phyloP scores from a whole-genome alignment of 2,888 invertebrate genomes.

The Drosophila barbarae region DNA sequence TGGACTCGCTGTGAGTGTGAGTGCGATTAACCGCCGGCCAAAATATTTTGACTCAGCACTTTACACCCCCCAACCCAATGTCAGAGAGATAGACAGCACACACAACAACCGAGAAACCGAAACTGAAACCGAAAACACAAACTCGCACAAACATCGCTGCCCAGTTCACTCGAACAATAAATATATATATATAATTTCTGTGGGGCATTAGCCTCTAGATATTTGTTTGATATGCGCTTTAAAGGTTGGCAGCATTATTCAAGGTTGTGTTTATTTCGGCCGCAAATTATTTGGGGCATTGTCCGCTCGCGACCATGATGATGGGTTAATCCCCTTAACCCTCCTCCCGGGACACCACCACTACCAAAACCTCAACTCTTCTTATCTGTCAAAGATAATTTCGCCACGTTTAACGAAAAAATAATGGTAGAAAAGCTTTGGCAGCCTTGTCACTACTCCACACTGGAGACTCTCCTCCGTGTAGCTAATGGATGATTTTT shows the following conservation, averaged over 20 bases:
- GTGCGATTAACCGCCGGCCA: slow-evolving; percentile 59
- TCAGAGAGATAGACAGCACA: slow-evolving; percentile 48
- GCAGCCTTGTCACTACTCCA: not conserved
- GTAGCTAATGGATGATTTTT: slow-evolving; percentile 16
- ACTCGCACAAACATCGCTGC: slow-evolving; percentile 23
- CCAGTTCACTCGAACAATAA: slow-evolving; percentile 19
- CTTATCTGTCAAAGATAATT: slow-evolving; percentile 23
- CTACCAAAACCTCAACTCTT: not conserved
- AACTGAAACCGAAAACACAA: slow-evolving; percentile 16
- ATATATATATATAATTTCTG: slow-evolving; percentile 9
- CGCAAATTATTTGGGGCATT: slow-evolving; percentile 45
- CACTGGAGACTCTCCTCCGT: slow-evolving; percentile 1
- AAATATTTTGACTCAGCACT: slow-evolving; percentile 64
- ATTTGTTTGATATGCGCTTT: slow-evolving; percentile 40
- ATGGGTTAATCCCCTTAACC: slow-evolving; percentile 8
- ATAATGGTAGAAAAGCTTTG: slow-evolving; percentile 6
- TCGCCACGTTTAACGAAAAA: slow-evolving; percentile 3
- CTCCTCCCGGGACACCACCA: not conserved
- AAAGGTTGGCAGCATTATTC: slow-evolving; percentile 38
- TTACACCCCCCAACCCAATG: slow-evolving; percentile 63
- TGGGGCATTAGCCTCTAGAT: slow-evolving; percentile 41
- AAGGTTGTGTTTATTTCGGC: slow-evolving; percentile 44
- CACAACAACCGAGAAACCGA: not conserved
- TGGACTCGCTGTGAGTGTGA: slow-evolving; percentile 1
- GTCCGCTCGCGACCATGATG: slow-evolving; percentile 35